Evolutionary conservation across 2,113 vertebrate genomes (phyloP), one percentile per base, ranked within the genome.

Genomic region (Salvelinus sp.): DNA sequence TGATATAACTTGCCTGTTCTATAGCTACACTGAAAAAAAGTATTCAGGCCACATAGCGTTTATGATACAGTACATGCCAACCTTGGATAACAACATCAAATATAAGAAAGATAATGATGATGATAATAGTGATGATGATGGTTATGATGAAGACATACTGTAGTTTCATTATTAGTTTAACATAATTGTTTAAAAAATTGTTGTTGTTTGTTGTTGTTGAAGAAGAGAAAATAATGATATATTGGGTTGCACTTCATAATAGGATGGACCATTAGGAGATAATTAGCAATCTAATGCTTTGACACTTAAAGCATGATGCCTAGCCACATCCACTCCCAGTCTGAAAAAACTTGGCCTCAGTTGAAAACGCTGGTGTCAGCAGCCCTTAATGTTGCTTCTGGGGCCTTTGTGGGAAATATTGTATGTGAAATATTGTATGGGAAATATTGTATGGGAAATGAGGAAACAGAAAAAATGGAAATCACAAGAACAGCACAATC

Each of bases 351-450:
- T 4, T 64, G 23, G 62, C 22, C 22, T 64, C 9, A 66, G 25
- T 28, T 66, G 25, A 66, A 27, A 82, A 77, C 78, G 74, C 75
- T 66, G 23, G 23, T 18, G 57, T 76, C 81, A 69, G 76, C 76
- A 72, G 82, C 64, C 64, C 25, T 66, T 66, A 14, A 66, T 28
- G 27, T 13, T 27, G 22, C 62, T 64, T 10, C 62, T 64, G 62
- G 62, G 73, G 79, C 81, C 80, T 83, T 86, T 78, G 58, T 77
- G 38, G 38, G 38, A 10, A 44, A 44, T 44, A 44, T 44, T 38
- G 38, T 38, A 38, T 7, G 33, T 6, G 33, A 38, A 38, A 38
- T 38, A 38, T 38, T 44, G 38, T 44, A 44, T 33, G 30, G 30
- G 30, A 33, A 30, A 38, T 7, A 9, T 44, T 44, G 38, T 44